These are phyloP conservation scores for Chaetogeoica ovagalla DNA, from an alignment of 2,888 invertebrate species.

Conservation along the genomic window DNA sequence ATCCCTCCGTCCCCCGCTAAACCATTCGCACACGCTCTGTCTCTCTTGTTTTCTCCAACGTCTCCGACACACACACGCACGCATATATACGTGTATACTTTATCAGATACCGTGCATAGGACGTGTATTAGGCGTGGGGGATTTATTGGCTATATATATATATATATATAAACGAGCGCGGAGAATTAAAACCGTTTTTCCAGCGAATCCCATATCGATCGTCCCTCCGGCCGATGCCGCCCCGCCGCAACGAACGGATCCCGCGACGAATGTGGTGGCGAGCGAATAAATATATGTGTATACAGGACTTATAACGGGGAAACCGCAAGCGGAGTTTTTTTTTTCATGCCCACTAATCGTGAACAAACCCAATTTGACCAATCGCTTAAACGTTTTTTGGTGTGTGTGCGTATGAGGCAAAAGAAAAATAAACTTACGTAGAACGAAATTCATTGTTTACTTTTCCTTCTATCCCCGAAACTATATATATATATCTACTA, in stretches of 20 bases:
- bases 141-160: conserved; percentile 39
- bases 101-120: conserved; percentile 51
- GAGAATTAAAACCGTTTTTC: conserved; percentile 42
- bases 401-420: not conserved
- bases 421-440: conserved; percentile 4
- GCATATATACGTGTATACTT: conserved; percentile 14
- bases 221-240: not conserved
- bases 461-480: conserved; percentile 33
- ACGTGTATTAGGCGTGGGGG: conserved; percentile 47
- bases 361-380: conserved; percentile 47
- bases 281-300: too few species aligned
- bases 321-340: conserved; percentile 31
- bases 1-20: not conserved
- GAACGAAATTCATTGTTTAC: conserved; percentile 29
- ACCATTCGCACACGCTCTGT: not conserved
- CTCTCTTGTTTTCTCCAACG: not conserved
- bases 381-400: conserved; percentile 40
- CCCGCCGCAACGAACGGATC: not conserved
- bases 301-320: not conserved
- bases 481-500: not conserved
- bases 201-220: conserved; percentile 42
- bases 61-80: not conserved
- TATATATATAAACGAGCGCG: conserved; percentile 3
- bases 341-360: conserved; percentile 34
- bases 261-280: not conserved